Evolutionary conservation across 2,888 invertebrate genomes (phyloP).

Genomic region (Melieria omissa): DNA sequence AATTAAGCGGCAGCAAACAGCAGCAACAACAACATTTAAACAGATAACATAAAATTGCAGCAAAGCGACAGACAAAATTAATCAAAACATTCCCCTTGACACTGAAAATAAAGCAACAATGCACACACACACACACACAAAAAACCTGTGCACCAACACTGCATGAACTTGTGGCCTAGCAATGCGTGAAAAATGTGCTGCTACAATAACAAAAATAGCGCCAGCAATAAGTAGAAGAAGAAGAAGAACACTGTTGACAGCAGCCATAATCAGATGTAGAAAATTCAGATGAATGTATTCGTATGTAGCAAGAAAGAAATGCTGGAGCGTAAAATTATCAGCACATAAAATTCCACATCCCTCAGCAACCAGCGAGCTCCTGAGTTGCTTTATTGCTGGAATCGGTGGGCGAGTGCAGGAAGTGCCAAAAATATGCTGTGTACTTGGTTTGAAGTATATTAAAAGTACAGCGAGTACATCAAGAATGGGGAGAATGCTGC

Average conservation of each 20-base stretch:
- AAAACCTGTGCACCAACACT: neutral
- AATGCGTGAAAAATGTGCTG: no score
- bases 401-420: no score
- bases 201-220: neutral
- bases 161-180: neutral
- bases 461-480: no score
- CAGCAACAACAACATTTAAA: neutral
- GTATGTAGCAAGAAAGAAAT: neutral
- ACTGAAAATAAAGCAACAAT: constrained; percentile 14
- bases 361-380: no score
- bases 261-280: neutral
- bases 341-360: neutral
- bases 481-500: no score
- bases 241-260: no score
- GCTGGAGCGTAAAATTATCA: constrained; percentile 26
- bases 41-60: neutral
- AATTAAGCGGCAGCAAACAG: neutral
- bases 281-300: no score
- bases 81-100: constrained; percentile 20
- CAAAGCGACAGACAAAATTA: constrained; percentile 9
- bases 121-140: neutral
- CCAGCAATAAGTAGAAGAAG: no score
- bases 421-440: no score
- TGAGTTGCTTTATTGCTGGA: no score
- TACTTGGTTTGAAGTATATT: no score